Base-by-base conservation (phyloP, 1,140 invertebrate species). In the Hyles vespertilio region DNA sequence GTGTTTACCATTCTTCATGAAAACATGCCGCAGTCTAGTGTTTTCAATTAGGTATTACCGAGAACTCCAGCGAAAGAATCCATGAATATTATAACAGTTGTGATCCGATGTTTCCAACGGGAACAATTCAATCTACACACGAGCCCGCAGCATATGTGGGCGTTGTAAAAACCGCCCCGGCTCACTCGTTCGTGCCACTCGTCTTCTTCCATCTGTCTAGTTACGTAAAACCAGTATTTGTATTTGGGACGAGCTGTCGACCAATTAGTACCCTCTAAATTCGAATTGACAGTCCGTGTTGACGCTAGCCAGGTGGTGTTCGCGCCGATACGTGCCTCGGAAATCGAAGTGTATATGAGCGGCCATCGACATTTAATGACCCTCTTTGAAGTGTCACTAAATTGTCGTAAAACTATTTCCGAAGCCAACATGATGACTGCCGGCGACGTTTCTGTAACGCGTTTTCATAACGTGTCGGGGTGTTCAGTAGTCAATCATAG, bases 331-430 rank as follows among this genome's bases (percentile, higher is more conserved):
- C 58, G 70, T 65, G 70, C 73, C 71, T 61, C 63, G 55, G 66
- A 70, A 68, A 63, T 71, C 71, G 65, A 64, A 72, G 73, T 71
- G 74, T 77, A 75, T 72, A 71, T 69, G 61, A 61, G 56, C 65
- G 65, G 70, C 68, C 59, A 65, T 64, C 61, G 71, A 80, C 76
- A 79, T 82, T 84, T 84, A 80, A 84, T 79, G 79, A 77, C 72
- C 73, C 69, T 71, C 82, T 87, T 87, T 87, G 84, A 87, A 79
- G 81, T 82, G 74, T 74, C 68, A 68, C 70, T 74, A 80, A 84
- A 81, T 83, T 78, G 76, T 75, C 70, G 67, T 73, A 77, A 76
- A 75, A 65, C 67, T 81, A 84, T 83, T 85, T 80, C 63, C 34
- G 65, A 64, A 60, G 59, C 60, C 43, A 49, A 62, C 67, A 68